Base-by-base conservation (phyloP, 2,797 vertebrate genomes). In the Cacajao melanocephalus region DNA sequence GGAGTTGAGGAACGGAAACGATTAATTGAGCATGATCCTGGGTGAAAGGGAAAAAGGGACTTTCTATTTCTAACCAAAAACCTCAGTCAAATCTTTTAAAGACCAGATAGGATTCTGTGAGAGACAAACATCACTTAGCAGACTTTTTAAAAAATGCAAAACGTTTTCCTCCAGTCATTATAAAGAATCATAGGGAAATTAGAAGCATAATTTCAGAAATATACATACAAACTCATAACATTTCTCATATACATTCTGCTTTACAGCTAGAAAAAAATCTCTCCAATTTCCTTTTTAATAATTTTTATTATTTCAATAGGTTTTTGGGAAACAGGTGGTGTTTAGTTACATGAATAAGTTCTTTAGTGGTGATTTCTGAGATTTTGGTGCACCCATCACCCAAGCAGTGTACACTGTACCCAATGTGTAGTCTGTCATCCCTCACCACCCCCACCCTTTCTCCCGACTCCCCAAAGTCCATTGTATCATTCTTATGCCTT, bases 51-150 rank as follows among this genome's bases (percentile, higher is more conserved):
- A 76, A 44, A 52, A 57, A 73, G 39, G 2, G 2, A 64, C 75
- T 64, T 89, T 19, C 61, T 92, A 50, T 61, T 97, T 95, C 89
- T 97, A 80, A 80, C 83, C 80, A 87, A 72, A 15, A 52, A 61
- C 55, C 46, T 48, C 75, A 7, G 7, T 94, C n/a, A 94, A 79
- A 75, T 83, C 12, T 85, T 94, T 84, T 44, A 26, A 79, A 90
- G 61, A 82, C 26, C 44, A 96, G 76, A 73, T 17, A 55, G 26
- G 4, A 39, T 22, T 76, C 92, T 91, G 73, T n/a, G 44, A 81
- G 20, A 75, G 57, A 58, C n/a, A 88, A 67, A 73, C 5, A 76
- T 75, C 48, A 84, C 26, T 84, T 83, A 94, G 36, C 7, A 91
- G 58, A 20, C 61, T 89, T 96, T 41, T 50, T 24, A 70, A 86